Evolutionary conservation across 2,797 vertebrate genomes (phyloP).

Genomic region (Thalassophryne amazonica): DNA sequence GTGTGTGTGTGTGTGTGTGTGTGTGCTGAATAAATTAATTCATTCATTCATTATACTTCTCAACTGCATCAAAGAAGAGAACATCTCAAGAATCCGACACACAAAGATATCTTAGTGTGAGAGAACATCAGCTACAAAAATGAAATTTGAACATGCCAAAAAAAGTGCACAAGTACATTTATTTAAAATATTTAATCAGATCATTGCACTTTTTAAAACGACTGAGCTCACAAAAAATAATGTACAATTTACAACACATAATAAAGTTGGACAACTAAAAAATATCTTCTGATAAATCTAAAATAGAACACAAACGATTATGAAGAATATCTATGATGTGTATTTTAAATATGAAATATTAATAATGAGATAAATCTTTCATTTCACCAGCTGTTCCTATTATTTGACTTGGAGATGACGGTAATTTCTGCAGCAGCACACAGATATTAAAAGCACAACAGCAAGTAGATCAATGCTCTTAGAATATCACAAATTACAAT

Average conservation of each 20-base stretch:
- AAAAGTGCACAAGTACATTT: no score
- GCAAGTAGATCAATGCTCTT: conserved; percentile 34
- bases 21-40: no score
- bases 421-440: conserved; percentile 32
- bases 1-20: no score
- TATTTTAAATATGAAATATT: conserved; percentile 30
- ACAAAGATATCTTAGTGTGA: no score
- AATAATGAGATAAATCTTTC: conserved; percentile 17
- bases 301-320: conserved; percentile 60
- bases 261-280: conserved; percentile 56
- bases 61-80: no score
- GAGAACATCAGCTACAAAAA: no score
- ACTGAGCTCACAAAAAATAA: conserved; percentile 87
- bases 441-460: conserved; percentile 48
- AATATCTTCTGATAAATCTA: conserved; percentile 82
- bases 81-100: no score
- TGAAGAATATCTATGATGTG: conserved; percentile 42
- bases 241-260: conserved; percentile 82
- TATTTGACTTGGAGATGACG: conserved; percentile 29
- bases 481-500: conserved; percentile 46
- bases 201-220: no score
- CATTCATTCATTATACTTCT: no score
- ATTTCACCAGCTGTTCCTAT: conserved; percentile 17
- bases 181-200: conserved; percentile 70
- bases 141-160: no score